Base-by-base conservation (phyloP, 2,797 vertebrate species). In the Pteropus rufus region DNA sequence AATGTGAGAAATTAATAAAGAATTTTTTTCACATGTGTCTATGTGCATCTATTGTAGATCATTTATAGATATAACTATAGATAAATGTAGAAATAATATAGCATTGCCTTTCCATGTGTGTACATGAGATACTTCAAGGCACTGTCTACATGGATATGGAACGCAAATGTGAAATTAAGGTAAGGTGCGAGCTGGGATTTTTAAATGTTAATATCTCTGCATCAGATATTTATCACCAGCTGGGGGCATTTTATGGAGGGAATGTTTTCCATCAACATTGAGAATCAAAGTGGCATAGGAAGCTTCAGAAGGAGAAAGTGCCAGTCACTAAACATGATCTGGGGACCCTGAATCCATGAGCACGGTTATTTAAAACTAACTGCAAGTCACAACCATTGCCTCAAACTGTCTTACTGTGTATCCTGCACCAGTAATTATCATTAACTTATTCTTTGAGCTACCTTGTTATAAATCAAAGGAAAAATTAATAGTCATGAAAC, bases 1-100 rank as follows among this genome's bases (percentile, higher is more conserved):
- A 97, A 97, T 97, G 98, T 98, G 98, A 98, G 98, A 98, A 98
- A 98, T 98, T 98, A 99, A 99, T 98, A 99, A 99, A 99, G 98
- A 98, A 98, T 98, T 98, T 98, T 97, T 98, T 98, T 98, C 98
- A 98, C 98, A 98, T 97, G 97, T 24, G 10, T 97, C 73, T 95
- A 94, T 29, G 85, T 97, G 97, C 97, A 93, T 97, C 97, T 97
- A 85, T 98, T 91, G 90, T 95, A 97, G 95, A 85, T 98, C 93
- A 96, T 97, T 98, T 94, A 34, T 54, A 79, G 52, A 36, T 93
- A 16, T 1, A 23, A 67, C 56, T 34, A 65, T 41, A 84, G 56
- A n/a, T 36, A 80, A 91, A 64, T 52, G 21, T 31, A 60, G 54
- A 77, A 92, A 49, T 72, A 67, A 54, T 1, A 41, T 1, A 69